A percentile compares a stretch with the other conserved stretches of the same genome.
phyloP scores from a whole-genome alignment of 2,888 invertebrate species.

The Gymnosoma rotundatum region DNA sequence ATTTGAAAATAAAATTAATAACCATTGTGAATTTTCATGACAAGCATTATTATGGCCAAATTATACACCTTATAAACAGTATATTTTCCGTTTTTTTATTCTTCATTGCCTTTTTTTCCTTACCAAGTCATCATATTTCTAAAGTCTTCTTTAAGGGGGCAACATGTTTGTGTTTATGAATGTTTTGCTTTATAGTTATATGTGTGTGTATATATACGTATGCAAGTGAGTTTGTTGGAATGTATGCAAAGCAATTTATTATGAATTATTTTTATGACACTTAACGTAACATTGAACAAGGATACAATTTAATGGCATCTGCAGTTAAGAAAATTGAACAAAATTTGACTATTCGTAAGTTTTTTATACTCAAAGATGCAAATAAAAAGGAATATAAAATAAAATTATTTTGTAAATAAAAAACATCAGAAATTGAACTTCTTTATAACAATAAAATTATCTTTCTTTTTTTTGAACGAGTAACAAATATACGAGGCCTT shows the following conservation, averaged over 20 bases:
- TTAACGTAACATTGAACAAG: constrained; percentile 78
- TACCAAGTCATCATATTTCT: constrained; percentile 13
- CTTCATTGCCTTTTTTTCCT: constrained; percentile 41
- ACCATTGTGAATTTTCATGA: constrained; percentile 79
- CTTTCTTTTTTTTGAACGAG: background rate
- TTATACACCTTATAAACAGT: constrained; percentile 79
- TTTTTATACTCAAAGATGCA: constrained; percentile 36
- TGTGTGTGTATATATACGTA: background rate
- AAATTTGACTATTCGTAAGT: constrained; percentile 12
- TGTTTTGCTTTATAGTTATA: background rate
- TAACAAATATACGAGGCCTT: background rate
- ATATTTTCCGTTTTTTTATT: constrained; percentile 46
- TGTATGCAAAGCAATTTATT: constrained; percentile 81
- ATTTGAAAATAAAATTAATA: constrained; percentile 77
- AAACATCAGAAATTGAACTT: background rate
- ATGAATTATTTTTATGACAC: constrained; percentile 82
- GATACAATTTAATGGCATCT: constrained; percentile 70
- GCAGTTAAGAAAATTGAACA: constrained; percentile 44
- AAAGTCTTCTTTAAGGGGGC: constrained; percentile 3
- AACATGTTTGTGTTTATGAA: background rate
- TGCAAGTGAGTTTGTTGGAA: constrained; percentile 2
- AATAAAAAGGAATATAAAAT: constrained; percentile 19
- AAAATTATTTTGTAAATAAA: background rate
- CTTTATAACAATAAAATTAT: constrained; percentile 6
- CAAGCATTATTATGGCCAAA: constrained; percentile 82